Evolutionary conservation across 2,888 invertebrate species (phyloP).

Genomic region (Drosophila neutralis): DNA sequence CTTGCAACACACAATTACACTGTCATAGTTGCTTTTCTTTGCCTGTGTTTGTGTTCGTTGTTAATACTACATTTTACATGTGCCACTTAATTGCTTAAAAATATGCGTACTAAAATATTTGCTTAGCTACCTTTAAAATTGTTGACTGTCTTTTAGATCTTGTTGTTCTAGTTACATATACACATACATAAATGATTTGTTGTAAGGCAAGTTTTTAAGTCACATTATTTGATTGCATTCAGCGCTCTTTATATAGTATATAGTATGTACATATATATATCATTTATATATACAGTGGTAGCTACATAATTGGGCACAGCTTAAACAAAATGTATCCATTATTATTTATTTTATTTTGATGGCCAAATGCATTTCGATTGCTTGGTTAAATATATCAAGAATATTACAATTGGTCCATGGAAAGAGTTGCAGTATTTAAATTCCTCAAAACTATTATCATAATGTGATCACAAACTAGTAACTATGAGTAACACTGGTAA

Average conservation of each 20-base stretch:
- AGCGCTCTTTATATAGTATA: slow-evolving; percentile 43
- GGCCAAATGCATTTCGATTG: background rate
- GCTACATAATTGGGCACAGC: background rate
- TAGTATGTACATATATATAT: background rate
- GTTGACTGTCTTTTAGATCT: slow-evolving; percentile 23
- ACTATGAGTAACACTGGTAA: background rate
- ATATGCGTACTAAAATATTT: slow-evolving; percentile 54
- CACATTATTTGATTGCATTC: slow-evolving; percentile 70
- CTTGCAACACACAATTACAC: slow-evolving; percentile 26
- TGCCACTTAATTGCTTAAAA: slow-evolving; percentile 48
- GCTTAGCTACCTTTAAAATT: slow-evolving; percentile 33
- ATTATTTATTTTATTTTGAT: background rate
- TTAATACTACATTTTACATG: slow-evolving; percentile 34
- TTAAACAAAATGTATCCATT: background rate
- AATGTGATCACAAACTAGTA: background rate
- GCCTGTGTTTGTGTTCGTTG: slow-evolving; percentile 9
- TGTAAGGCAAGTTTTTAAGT: slow-evolving; percentile 68
- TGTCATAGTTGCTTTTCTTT: slow-evolving; percentile 9
- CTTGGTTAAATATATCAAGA: background rate
- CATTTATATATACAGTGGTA: slow-evolving; percentile 19
- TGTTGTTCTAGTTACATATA: slow-evolving; percentile 21
- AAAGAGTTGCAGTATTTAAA: background rate
- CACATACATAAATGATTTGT: slow-evolving; percentile 47
- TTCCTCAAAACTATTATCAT: background rate
- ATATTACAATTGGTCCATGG: background rate